These are phyloP conservation scores for Epinotia bilunana DNA, from an alignment of 2,888 invertebrate genomes.

Conservation along the genomic window DNA sequence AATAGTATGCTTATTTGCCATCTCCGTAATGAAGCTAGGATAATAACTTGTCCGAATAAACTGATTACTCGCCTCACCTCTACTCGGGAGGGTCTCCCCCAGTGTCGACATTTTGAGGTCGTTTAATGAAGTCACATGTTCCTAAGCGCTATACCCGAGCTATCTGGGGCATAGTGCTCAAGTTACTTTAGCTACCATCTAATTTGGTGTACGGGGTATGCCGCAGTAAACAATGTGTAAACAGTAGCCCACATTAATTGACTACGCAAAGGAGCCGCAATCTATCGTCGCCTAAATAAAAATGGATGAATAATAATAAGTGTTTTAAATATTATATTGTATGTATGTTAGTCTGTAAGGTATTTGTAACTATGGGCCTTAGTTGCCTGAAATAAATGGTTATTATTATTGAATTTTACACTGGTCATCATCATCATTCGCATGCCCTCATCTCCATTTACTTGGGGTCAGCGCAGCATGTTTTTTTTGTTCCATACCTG, in stretches of 20 bases:
- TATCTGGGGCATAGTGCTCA: constrained; percentile 41
- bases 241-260: not conserved
- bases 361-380: no score
- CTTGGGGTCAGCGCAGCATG: no score
- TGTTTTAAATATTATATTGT: no score
- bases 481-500: no score
- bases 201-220: constrained; percentile 35
- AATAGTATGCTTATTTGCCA: not conserved
- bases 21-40: not conserved
- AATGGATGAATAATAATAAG: no score
- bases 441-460: no score
- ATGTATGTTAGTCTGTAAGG: no score
- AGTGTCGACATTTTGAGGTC: constrained; percentile 37
- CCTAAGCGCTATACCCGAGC: constrained; percentile 40
- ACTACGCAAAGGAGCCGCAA: no score
- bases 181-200: constrained; percentile 37
- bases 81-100: constrained; percentile 8
- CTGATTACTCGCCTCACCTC: constrained; percentile 11
- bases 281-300: no score
- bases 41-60: not conserved
- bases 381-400: no score
- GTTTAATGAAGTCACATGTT: constrained; percentile 43
- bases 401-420: no score
- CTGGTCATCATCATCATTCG: no score
- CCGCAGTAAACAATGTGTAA: not conserved